phyloP scores from a whole-genome alignment of 1,140 invertebrate species.

The Apis laboriosa region DNA sequence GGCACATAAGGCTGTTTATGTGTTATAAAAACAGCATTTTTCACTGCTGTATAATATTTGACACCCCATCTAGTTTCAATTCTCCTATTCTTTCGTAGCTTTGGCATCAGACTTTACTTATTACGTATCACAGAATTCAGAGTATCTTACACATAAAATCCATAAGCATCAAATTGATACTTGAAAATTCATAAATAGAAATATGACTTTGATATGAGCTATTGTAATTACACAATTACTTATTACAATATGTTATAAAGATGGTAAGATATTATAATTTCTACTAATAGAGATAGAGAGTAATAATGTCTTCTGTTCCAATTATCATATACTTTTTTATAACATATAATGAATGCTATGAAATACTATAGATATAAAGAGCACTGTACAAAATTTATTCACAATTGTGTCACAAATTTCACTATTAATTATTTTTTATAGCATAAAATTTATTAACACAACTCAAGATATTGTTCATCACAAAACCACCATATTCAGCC shows the following conservation, averaged over 20 bases:
- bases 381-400: slow-evolving; percentile 6
- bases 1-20: slow-evolving; percentile 66
- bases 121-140: slow-evolving; percentile 19
- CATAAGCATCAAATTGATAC: slow-evolving; percentile 5
- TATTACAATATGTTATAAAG: background rate
- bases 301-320: background rate
- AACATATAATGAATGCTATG: slow-evolving; percentile 10
- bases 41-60: slow-evolving; percentile 66
- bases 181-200: slow-evolving; percentile 14
- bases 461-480: slow-evolving; percentile 50
- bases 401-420: background rate
- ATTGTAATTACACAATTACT: background rate
- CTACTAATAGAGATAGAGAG: background rate
- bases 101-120: slow-evolving; percentile 56
- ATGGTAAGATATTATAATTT: background rate
- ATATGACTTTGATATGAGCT: background rate
- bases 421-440: slow-evolving; percentile 38
- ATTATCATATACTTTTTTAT: slow-evolving; percentile 32
- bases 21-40: slow-evolving; percentile 68
- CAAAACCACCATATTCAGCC: slow-evolving; percentile 57
- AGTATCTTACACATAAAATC: slow-evolving; percentile 20
- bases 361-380: background rate
- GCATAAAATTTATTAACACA: slow-evolving; percentile 34
- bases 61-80: slow-evolving; percentile 62
- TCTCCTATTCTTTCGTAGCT: slow-evolving; percentile 64